phyloP scores from a whole-genome alignment of 2,888 invertebrate species.

The Augochlorella aurata region DNA sequence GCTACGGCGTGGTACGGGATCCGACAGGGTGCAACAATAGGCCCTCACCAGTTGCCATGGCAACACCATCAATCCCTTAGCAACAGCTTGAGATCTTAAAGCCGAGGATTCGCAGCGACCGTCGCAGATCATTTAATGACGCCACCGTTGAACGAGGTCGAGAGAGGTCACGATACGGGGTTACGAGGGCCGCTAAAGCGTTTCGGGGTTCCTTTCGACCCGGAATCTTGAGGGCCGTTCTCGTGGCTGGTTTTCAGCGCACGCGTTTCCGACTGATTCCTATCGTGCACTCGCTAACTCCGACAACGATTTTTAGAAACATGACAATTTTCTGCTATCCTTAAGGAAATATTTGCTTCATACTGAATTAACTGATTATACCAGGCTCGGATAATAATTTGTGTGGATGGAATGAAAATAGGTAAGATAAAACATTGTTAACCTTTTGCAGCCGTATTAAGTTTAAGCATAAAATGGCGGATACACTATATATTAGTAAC shows the following conservation, averaged over 20 bases:
- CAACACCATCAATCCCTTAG: conserved; percentile 82
- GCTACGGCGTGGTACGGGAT: conserved; percentile 54
- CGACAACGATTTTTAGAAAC: not conserved
- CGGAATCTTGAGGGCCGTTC: conserved; percentile 20
- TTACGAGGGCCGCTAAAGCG: conserved; percentile 13
- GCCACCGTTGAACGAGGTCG: conserved; percentile 35
- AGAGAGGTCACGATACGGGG: conserved; percentile 24
- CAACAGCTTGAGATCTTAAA: conserved; percentile 82
- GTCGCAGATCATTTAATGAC: conserved; percentile 73
- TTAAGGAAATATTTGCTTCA: no score
- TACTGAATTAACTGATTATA: no score
- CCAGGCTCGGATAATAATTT: no score
- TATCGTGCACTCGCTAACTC: not conserved
- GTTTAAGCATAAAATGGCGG: no score
- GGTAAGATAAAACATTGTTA: no score
- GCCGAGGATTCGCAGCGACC: conserved; percentile 76
- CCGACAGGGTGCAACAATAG: conserved; percentile 81
- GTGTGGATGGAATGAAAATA: no score
- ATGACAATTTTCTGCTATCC: not conserved
- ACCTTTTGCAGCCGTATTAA: no score
- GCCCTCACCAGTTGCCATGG: conserved; percentile 79
- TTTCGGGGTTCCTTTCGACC: conserved; percentile 28
- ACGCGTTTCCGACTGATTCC: not conserved
- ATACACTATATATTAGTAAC: no score
- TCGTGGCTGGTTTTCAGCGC: not conserved